Evolutionary conservation across 2,797 vertebrate species (phyloP).

Genomic region (Cryptoblepharus egeriae): DNA sequence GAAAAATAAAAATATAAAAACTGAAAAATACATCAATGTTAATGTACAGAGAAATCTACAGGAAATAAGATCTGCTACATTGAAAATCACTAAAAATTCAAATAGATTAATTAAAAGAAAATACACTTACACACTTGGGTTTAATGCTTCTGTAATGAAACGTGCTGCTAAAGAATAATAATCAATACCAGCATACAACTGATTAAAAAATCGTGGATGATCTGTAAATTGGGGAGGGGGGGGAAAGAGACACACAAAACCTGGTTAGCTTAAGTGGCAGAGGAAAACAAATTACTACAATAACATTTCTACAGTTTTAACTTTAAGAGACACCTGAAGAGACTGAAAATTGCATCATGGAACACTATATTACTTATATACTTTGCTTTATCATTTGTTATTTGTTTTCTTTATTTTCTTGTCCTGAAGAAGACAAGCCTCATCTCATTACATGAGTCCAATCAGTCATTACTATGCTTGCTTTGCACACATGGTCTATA

Average conservation of each 20-base stretch:
- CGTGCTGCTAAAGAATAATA: slow-evolving; percentile 85
- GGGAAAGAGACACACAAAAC: slow-evolving; percentile 51
- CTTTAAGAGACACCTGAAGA: background rate
- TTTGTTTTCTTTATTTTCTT: slow-evolving; percentile 9
- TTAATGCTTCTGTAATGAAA: slow-evolving; percentile 85
- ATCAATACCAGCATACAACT: slow-evolving; percentile 86
- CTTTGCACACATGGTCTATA: background rate
- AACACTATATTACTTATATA: background rate
- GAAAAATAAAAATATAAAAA: no score
- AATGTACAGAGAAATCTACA: background rate
- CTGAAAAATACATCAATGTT: background rate
- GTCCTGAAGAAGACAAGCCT: background rate
- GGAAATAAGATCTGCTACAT: background rate
- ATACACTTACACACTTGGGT: slow-evolving; percentile 85
- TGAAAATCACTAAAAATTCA: slow-evolving; percentile 11
- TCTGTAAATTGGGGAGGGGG: slow-evolving; percentile 68
- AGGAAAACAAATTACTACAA: background rate
- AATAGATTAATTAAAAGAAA: slow-evolving; percentile 34
- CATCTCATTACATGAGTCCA: no score
- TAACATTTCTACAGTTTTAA: no score
- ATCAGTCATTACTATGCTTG: no score
- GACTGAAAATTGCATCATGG: background rate
- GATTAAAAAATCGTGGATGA: slow-evolving; percentile 89
- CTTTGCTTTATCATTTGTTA: background rate
- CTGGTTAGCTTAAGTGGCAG: slow-evolving; percentile 3